These are phyloP conservation scores for Anolis carolinensis DNA, from an alignment of 2,113 vertebrate species.

Conservation along the genomic window DNA sequence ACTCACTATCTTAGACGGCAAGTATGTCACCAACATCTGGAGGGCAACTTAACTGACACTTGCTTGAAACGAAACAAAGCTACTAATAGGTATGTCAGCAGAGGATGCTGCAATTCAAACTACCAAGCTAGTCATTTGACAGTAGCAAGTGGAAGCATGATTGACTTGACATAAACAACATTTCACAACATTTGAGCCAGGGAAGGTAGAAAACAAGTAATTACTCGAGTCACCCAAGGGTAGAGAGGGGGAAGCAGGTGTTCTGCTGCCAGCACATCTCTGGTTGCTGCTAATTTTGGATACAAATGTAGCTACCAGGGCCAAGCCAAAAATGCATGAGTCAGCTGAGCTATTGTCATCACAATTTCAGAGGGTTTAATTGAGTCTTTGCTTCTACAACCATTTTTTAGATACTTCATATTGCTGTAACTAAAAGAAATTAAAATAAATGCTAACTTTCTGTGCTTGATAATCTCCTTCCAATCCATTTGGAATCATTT, in stretches of 20 bases:
- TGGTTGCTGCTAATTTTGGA: conserved; percentile 56
- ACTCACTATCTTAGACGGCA: neutral
- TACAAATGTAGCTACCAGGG: conserved; percentile 37
- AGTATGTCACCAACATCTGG: neutral
- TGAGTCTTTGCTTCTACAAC: conserved; percentile 51
- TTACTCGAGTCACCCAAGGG: conserved; percentile 50
- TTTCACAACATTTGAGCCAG: conserved; percentile 47
- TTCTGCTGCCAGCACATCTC: neutral
- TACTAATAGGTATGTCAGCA: neutral
- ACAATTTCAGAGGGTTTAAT: conserved; percentile 59
- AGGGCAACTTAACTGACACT: neutral
- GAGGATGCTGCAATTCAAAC: conserved; percentile 34
- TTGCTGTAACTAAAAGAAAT: conserved; percentile 34
- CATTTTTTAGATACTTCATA: conserved; percentile 51
- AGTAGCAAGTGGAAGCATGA: conserved; percentile 35
- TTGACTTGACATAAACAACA: conserved; percentile 24
- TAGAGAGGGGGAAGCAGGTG: conserved; percentile 42
- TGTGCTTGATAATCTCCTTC: conserved; percentile 44
- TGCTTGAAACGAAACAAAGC: conserved; percentile 28
- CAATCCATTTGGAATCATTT: conserved; percentile 31
- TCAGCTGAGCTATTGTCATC: conserved; percentile 55
- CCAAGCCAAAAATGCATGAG: conserved; percentile 55
- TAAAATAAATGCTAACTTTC: conserved; percentile 25
- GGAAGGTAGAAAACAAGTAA: conserved; percentile 46
- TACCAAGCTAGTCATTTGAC: conserved; percentile 47